Conservation (phyloP, 2,888 invertebrate genomes). For the Conistra vaccinii region DNA sequence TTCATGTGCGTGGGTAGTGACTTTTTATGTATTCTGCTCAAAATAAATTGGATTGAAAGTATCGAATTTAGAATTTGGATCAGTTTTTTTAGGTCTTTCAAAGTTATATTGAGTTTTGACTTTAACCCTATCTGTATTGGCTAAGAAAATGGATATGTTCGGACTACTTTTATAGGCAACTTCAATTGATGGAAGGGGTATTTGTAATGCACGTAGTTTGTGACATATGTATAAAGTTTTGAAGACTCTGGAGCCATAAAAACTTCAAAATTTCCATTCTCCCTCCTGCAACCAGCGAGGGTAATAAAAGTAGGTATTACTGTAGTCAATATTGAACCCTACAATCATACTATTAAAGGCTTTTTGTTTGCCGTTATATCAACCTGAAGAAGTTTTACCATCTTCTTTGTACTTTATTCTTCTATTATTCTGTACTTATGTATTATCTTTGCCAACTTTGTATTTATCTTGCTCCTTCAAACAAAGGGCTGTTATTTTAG, state of each 20-base stretch:
- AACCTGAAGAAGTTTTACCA: not conserved
- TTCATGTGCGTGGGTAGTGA: not conserved
- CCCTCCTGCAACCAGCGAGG: no score
- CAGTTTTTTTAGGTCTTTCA: not conserved
- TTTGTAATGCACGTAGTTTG: constrained; percentile 8
- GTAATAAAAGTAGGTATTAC: not conserved
- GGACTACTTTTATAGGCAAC: not conserved
- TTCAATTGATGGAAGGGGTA: not conserved
- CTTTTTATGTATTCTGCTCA: constrained; percentile 38
- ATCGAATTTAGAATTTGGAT: constrained; percentile 15
- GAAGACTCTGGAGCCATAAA: not conserved
- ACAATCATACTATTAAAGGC: not conserved
- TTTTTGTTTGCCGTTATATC: not conserved
- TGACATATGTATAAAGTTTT: constrained; percentile 21
- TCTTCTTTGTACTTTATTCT: not conserved
- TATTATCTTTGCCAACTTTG: constrained; percentile 14
- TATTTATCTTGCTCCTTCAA: constrained; percentile 9
- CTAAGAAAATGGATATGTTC: not conserved
- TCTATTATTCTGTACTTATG: not conserved
- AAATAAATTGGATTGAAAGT: constrained; percentile 39
- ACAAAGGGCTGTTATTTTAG: constrained; percentile 34
- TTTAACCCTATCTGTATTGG: not conserved
- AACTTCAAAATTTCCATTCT: not conserved
- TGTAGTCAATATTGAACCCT: constrained; percentile 8
- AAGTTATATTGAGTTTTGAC: constrained; percentile 28